Evolutionary conservation across 2,888 invertebrate species (phyloP).

Genomic region (Acleris emargana): DNA sequence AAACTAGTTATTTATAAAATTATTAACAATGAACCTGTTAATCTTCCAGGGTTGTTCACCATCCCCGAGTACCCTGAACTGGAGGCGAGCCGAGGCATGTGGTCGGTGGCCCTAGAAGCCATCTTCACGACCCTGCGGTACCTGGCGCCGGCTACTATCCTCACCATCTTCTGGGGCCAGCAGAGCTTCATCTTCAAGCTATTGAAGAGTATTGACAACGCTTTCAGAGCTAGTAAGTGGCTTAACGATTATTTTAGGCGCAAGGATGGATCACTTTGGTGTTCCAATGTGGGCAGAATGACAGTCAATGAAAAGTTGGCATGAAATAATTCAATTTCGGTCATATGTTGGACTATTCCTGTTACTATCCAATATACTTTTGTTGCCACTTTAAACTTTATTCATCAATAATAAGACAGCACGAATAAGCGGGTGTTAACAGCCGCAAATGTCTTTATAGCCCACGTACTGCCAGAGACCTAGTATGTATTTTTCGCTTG

Average conservation of each 20-base stretch:
- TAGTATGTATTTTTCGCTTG: too few relatives aligned
- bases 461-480: too few relatives aligned
- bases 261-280: too few relatives aligned
- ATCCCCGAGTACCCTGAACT: constrained; percentile 77
- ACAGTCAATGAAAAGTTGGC: too few relatives aligned
- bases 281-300: too few relatives aligned
- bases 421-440: too few relatives aligned
- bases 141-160: constrained; percentile 82
- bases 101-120: constrained; percentile 73
- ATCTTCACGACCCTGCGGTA: constrained; percentile 80
- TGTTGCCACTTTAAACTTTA: too few relatives aligned
- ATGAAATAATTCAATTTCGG: too few relatives aligned
- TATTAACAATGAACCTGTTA: background rate
- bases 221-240: constrained; percentile 80
- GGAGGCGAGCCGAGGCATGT: constrained; percentile 75
- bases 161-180: constrained; percentile 82
- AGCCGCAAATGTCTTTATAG: too few relatives aligned
- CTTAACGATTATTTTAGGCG: constrained; percentile 26
- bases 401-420: too few relatives aligned
- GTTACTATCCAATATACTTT: too few relatives aligned
- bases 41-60: constrained; percentile 72
- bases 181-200: constrained; percentile 80
- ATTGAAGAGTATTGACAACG: constrained; percentile 79
- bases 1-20: background rate
- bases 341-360: too few relatives aligned